These are phyloP conservation scores for Oithona nana DNA, from an alignment of 2,888 invertebrate species.

Conservation along the genomic window DNA sequence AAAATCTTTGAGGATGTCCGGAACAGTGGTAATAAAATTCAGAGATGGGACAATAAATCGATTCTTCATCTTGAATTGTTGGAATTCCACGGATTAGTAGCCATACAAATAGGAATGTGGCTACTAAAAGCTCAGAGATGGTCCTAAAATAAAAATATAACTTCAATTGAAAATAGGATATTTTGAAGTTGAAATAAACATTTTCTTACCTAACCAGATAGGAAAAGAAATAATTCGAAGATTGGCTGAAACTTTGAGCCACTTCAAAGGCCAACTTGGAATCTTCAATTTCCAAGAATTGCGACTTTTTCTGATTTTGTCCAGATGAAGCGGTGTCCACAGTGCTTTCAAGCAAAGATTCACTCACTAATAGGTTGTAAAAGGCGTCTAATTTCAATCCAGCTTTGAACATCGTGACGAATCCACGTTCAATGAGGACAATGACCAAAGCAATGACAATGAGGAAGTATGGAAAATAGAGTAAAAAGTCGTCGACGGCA, in stretches of 20 bases:
- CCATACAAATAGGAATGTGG: neutral
- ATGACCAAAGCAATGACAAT: constrained; percentile 9
- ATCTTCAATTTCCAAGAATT: neutral
- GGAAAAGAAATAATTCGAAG: constrained; percentile 8
- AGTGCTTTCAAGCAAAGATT: neutral
- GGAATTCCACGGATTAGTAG: neutral
- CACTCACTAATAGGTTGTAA: constrained; percentile 1
- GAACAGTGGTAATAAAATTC: constrained; percentile 13
- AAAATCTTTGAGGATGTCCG: constrained; percentile 12
- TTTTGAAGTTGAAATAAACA: neutral
- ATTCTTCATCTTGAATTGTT: constrained; percentile 4
- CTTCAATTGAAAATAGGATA: neutral
- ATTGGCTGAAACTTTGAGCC: neutral
- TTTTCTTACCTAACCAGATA: constrained; percentile 2
- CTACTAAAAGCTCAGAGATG: neutral
- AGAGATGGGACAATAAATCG: constrained; percentile 11
- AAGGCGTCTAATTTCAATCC: constrained; percentile 11
- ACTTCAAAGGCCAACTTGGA: constrained; percentile 3
- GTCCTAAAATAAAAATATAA: neutral
- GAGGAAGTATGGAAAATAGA: constrained; percentile 15
- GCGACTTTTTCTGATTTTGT: neutral
- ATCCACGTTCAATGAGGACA: constrained; percentile 11
- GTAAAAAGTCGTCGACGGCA: constrained; percentile 11
- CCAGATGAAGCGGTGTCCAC: neutral
- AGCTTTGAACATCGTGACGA: constrained; percentile 6